Base-by-base conservation (phyloP, 1,140 invertebrate species). In the Lordiphosa mommai region DNA sequence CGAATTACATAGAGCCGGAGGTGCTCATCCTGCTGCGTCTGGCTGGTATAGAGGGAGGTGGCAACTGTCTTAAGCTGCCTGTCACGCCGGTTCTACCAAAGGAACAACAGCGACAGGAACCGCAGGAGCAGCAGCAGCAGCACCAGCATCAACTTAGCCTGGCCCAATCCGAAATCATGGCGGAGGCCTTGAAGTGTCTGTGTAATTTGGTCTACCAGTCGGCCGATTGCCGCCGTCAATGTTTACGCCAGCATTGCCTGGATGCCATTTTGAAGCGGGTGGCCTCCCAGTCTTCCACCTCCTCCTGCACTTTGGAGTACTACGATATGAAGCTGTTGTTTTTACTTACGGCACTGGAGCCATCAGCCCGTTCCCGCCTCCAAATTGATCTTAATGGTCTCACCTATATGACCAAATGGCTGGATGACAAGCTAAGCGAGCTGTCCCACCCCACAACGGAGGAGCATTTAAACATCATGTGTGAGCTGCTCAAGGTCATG, bases 191-290 rank as follows among this genome's bases (percentile, higher is more conserved):
- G 38, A 99, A 98, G 90, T 94, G 96, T 84, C 88, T 98, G 2
- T 97, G 95, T 82, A 99, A 99, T 89, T 89, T 98, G 36, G 90
- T 97, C 38, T 98, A 93, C 86, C 96, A 98, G 86, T 96, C 94
- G 89, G 79, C 89, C 40, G 91, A 92, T 37, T 93, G 93, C 0
- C 93, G 94, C 61, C 90, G 90, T 52, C 89, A 94, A 30, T 94
- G 95, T 88, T 90, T 92, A 40, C 71, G 71, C 2, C 91, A 93
- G 63, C 95, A 94, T 86, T 93, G 94, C 66, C 90, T 96, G 9
- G 92, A 95, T 65, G 92, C 92, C 37, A 90, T 98, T 14, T 90
- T 97, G 2, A 91, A 93, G 52, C 91, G 95, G 48, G 88, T 98
- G n/a, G 63, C 74, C 6, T 65, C 66, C 14, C 20, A 23, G 20